Percentiles rank a stretch among this genome's conserved stretches.
Conservation (phyloP, 2,113 vertebrate genomes). For the Saimiri boliviensis region DNA sequence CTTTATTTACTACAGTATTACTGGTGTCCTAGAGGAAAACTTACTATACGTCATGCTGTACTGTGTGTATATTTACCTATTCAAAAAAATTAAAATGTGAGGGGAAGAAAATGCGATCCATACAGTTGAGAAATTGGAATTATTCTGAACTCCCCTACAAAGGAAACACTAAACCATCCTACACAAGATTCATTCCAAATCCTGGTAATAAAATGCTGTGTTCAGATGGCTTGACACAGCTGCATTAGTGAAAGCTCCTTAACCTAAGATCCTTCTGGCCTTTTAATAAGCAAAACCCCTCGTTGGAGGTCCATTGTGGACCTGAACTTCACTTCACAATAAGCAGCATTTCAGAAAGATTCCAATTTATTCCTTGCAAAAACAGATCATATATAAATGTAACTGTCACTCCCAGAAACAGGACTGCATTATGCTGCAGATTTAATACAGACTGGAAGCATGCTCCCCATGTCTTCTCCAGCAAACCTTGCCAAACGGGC, state of each 20-base stretch:
- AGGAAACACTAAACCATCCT: neutral
- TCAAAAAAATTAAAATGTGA: constrained; percentile 7
- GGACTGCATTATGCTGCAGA: constrained; percentile 55
- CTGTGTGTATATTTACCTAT: neutral
- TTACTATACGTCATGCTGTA: neutral
- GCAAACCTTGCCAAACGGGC: constrained; percentile 64
- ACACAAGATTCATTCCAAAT: constrained; percentile 10
- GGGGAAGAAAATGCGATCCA: neutral
- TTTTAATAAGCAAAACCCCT: constrained; percentile 27
- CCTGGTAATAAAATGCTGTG: neutral
- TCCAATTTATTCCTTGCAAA: constrained; percentile 61
- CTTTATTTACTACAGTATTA: neutral
- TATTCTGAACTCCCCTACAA: neutral
- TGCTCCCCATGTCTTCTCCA: constrained; percentile 52
- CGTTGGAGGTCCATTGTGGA: neutral
- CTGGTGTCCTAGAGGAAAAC: neutral
- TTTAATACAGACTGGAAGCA: constrained; percentile 65
- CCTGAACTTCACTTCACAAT: constrained; percentile 41
- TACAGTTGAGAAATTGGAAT: constrained; percentile 8
- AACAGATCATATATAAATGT: constrained; percentile 42
- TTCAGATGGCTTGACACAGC: neutral
- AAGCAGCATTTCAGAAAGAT: constrained; percentile 49
- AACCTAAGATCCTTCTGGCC: neutral
- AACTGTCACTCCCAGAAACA: constrained; percentile 50
- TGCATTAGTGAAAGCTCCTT: constrained; percentile 14